A percentile compares a stretch with the other conserved stretches of the same genome.
Conservation (phyloP, 64 coral and sea anemone genomes). For the Actinia tenebrosa region DNA sequence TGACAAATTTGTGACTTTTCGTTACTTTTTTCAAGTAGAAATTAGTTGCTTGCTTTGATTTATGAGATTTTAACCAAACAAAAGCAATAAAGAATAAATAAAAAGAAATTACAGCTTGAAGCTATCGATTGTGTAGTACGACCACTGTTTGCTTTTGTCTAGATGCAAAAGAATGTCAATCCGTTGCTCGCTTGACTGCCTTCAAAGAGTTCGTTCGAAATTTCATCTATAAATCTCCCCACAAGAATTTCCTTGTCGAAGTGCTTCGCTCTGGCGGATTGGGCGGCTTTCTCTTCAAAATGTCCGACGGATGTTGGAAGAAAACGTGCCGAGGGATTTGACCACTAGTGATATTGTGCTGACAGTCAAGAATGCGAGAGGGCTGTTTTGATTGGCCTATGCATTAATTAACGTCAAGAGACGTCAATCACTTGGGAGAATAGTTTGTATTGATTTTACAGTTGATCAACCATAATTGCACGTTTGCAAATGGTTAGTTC, state of each 20-base stretch:
- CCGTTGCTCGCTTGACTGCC: not conserved
- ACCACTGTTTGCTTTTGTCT: slow-evolving; percentile 23
- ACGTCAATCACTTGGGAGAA: slow-evolving; percentile 87
- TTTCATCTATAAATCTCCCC: not conserved
- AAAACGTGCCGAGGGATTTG: slow-evolving; percentile 29
- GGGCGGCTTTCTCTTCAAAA: slow-evolving; percentile 30
- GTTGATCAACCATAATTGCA: slow-evolving; percentile 70
- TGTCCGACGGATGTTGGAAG: slow-evolving; percentile 7
- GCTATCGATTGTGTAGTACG: not conserved
- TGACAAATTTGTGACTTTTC: not conserved
- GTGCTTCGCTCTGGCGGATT: not conserved
- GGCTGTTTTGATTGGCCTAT: slow-evolving; percentile 84
- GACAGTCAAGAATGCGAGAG: slow-evolving; percentile 79
- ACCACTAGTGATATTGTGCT: slow-evolving; percentile 51
- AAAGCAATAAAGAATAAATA: slow-evolving; percentile 24
- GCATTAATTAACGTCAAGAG: slow-evolving; percentile 80
- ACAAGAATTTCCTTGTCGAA: slow-evolving; percentile 17
- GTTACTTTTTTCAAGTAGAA: not conserved
- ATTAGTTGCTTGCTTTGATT: slow-evolving; percentile 11
- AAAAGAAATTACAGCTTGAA: slow-evolving; percentile 21
- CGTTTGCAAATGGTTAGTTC: slow-evolving; percentile 48
- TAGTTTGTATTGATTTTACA: slow-evolving; percentile 95
- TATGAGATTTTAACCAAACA: slow-evolving; percentile 14
- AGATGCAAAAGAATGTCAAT: not conserved
- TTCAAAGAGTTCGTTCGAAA: not conserved